phyloP scores from a whole-genome alignment of 2,113 vertebrate species.

The Cacatua alba region DNA sequence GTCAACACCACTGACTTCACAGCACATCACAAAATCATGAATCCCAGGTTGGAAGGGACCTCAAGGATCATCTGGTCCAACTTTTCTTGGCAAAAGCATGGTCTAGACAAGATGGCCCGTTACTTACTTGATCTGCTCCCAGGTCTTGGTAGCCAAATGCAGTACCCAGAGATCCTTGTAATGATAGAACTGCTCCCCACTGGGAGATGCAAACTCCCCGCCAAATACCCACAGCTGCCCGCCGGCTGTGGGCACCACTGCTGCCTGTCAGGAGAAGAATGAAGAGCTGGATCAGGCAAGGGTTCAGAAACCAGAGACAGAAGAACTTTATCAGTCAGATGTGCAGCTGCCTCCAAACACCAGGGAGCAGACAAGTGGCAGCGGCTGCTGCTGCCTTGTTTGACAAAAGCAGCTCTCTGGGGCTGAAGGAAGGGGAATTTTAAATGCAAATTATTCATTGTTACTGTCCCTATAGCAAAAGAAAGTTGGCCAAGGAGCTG shows the following conservation, averaged over 20 bases:
- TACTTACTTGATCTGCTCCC: slow-evolving; percentile 95
- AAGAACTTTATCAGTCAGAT: neutral
- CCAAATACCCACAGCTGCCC: slow-evolving; percentile 98
- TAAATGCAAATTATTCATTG: neutral
- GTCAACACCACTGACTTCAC: neutral
- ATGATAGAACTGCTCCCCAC: slow-evolving; percentile 95
- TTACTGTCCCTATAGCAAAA: neutral
- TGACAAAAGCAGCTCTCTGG: neutral
- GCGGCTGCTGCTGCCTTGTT: neutral
- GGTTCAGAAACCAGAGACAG: neutral
- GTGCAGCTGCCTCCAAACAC: neutral
- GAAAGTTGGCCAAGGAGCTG: neutral
- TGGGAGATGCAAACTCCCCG: slow-evolving; percentile 94
- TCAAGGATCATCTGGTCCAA: neutral
- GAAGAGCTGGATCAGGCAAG: neutral
- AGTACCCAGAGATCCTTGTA: slow-evolving; percentile 98
- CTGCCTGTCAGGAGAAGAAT: slow-evolving; percentile 76
- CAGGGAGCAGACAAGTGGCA: neutral
- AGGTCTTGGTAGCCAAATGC: slow-evolving; percentile 87
- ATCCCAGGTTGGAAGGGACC: neutral
- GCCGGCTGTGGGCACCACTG: slow-evolving; percentile 86
- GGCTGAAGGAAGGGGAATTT: neutral
- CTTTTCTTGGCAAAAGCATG: neutral
- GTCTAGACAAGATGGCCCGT: neutral
- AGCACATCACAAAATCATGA: neutral